These are phyloP conservation scores for Henicopernis longicauda DNA, from an alignment of 2,113 vertebrate species.

Conservation along the genomic window DNA sequence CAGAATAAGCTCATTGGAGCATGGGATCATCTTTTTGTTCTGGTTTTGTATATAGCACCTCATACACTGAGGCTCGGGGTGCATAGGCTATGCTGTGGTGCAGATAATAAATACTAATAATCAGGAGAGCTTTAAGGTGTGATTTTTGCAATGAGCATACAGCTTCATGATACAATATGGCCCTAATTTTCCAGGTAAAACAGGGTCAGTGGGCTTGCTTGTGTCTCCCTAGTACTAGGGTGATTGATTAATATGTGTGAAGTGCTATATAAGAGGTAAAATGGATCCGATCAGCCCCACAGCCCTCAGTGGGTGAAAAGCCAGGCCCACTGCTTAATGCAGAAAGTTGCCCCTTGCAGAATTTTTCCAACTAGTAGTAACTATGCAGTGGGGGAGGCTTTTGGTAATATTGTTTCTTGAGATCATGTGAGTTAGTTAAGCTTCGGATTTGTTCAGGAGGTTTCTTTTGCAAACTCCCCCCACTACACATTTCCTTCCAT, in stretches of 20 bases:
- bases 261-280: background rate
- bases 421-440: background rate
- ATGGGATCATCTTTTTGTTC: background rate
- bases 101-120: background rate
- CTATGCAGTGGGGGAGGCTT: background rate
- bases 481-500: background rate
- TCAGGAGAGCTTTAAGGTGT: background rate
- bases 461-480: background rate
- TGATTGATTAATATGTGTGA: background rate
- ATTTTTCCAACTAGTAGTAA: background rate
- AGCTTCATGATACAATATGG: background rate
- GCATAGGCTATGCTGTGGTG: background rate
- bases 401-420: background rate
- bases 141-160: background rate
- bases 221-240: fast-evolving
- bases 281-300: background rate
- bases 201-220: background rate
- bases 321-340: background rate
- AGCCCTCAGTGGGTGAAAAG: background rate
- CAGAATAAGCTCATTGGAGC: background rate
- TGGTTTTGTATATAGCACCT: conserved; percentile 5
- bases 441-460: background rate
- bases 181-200: background rate
- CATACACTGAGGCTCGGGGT: background rate
- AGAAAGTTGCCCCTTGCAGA: background rate